Percentiles rank a stretch among this genome's conserved stretches.
These are phyloP conservation scores for Carabus problematicus DNA, from an alignment of 2,888 invertebrate species.

Conservation along the genomic window DNA sequence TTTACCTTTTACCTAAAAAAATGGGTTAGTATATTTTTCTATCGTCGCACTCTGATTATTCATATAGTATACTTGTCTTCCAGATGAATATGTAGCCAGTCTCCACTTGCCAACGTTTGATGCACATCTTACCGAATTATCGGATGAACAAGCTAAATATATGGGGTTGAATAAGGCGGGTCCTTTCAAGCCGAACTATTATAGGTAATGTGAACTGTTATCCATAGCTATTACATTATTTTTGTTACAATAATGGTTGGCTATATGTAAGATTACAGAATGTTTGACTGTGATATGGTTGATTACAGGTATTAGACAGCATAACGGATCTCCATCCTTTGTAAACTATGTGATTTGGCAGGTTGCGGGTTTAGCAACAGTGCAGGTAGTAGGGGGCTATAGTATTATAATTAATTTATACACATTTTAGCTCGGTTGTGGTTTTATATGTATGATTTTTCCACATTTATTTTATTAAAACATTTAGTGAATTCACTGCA, in stretches of 20 bases:
- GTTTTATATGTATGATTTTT: slow-evolving; percentile 1
- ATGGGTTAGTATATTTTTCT: slow-evolving; percentile 74
- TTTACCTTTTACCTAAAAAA: slow-evolving; percentile 97
- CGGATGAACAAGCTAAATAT: slow-evolving; percentile 97
- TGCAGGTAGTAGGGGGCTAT: slow-evolving; percentile 25
- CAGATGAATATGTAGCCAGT: slow-evolving; percentile 97
- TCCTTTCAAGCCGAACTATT: slow-evolving; percentile 98
- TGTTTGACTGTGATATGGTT: neutral
- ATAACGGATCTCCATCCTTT: slow-evolving; percentile 24
- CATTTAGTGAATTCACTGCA: no score
- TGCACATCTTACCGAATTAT: slow-evolving; percentile 94
- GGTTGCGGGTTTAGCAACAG: slow-evolving; percentile 32
- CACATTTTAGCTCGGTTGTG: slow-evolving; percentile 5
- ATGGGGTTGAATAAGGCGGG: slow-evolving; percentile 97
- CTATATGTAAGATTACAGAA: no score
- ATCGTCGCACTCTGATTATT: slow-evolving; percentile 2
- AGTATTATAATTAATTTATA: slow-evolving; percentile 21
- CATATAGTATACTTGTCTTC: slow-evolving; percentile 44
- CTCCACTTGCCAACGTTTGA: slow-evolving; percentile 97
- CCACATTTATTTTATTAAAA: no score
- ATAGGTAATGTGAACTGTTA: slow-evolving; percentile 76
- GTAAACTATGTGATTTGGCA: slow-evolving; percentile 31
- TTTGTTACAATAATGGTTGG: no score
- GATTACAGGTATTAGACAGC: slow-evolving; percentile 28
- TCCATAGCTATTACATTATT: no score